These are phyloP conservation scores for Iguana delicatissima DNA, from an alignment of 2,797 vertebrate genomes.

Conservation along the genomic window DNA sequence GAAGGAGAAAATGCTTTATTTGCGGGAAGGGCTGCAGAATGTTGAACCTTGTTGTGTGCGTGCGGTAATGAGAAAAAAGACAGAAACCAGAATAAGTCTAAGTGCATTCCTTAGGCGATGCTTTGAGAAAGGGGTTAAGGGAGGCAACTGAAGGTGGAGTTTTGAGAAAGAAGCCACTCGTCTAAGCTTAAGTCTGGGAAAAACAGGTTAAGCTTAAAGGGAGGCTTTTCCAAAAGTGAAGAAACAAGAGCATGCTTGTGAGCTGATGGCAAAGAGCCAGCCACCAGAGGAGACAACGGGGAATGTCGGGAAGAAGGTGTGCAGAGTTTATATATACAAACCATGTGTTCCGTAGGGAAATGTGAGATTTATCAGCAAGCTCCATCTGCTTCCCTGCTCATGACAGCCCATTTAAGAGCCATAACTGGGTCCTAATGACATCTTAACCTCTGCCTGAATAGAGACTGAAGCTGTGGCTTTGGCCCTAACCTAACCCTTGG, in stretches of 20 bases:
- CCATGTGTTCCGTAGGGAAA: neutral
- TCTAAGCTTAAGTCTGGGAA: conserved; percentile 14
- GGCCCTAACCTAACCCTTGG: neutral
- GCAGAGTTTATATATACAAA: neutral
- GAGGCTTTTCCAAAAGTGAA: conserved; percentile 28
- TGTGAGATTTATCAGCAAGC: neutral
- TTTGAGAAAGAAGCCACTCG: neutral
- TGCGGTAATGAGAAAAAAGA: neutral
- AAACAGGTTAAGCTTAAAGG: conserved; percentile 13
- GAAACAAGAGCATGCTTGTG: conserved; percentile 1
- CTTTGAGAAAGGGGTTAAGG: neutral
- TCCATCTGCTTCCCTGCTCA: neutral
- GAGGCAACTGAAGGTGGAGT: conserved; percentile 22
- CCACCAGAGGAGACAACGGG: neutral
- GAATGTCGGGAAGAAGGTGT: neutral
- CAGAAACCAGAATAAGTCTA: neutral
- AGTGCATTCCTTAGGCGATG: neutral
- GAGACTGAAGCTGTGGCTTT: neutral
- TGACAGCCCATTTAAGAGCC: neutral
- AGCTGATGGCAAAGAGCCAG: accelerated
- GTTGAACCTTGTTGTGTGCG: neutral
- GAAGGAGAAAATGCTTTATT: neutral
- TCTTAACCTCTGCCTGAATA: neutral
- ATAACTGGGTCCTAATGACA: neutral
- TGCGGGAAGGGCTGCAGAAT: neutral